Evolutionary conservation across 2,113 vertebrate species (phyloP).

Genomic region (Bos javanicus): DNA sequence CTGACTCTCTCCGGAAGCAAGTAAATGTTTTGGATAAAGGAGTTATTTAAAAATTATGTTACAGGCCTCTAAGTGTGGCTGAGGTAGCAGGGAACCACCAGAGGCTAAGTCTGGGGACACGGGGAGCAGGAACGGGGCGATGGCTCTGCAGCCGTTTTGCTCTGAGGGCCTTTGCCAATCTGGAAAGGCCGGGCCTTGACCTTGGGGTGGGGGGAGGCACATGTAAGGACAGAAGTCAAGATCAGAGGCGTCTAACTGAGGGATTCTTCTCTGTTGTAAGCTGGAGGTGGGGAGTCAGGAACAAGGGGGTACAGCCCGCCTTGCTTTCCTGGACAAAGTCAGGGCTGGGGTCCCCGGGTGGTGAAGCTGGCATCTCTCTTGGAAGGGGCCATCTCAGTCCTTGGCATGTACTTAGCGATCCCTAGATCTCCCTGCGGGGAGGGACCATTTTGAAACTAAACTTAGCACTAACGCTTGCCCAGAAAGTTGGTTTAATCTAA

Average conservation of each 20-base stretch:
- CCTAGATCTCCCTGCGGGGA: background rate
- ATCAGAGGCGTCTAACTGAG: background rate
- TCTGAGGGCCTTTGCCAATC: background rate
- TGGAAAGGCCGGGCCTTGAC: background rate
- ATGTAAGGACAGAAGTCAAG: background rate
- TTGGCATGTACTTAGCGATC: background rate
- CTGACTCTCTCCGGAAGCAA: background rate
- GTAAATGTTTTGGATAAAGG: background rate
- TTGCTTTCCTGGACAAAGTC: background rate
- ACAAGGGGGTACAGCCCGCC: fast-evolving
- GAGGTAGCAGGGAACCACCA: background rate
- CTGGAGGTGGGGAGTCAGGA: background rate
- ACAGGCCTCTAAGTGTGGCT: background rate
- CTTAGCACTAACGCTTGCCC: background rate
- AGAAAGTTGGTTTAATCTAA: background rate
- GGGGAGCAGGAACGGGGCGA: fast-evolving
- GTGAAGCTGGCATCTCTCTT: fast-evolving
- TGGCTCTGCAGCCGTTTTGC: fast-evolving
- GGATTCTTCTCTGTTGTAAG: fast-evolving
- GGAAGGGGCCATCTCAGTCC: background rate
- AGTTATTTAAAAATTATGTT: background rate
- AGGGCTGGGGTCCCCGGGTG: background rate
- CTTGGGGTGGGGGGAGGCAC: background rate
- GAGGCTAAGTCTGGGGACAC: fast-evolving
- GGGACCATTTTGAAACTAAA: background rate